Conservation (phyloP, 2,888 invertebrate species). For the Troilus luridus region DNA sequence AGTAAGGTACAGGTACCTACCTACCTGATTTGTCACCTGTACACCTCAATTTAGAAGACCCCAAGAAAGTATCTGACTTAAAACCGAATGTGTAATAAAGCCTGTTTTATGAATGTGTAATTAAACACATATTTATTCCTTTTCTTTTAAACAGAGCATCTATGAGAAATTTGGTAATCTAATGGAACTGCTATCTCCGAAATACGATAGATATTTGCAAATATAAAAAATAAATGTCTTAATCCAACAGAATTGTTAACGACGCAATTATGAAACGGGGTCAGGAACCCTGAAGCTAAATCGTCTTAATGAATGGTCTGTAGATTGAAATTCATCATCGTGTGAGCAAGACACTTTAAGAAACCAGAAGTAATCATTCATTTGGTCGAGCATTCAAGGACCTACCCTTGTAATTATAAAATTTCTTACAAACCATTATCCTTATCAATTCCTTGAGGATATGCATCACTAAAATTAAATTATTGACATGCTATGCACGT, state of each 20-base stretch:
- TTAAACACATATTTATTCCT: no score
- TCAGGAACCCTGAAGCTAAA: neutral
- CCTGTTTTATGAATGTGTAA: no score
- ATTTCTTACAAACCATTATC: neutral
- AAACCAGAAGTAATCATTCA: neutral
- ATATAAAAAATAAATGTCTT: neutral
- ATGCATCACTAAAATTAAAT: neutral
- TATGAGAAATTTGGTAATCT: no score
- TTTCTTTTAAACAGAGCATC: no score
- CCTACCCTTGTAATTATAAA: neutral
- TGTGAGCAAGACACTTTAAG: neutral
- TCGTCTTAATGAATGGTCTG: neutral
- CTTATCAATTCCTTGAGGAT: neutral
- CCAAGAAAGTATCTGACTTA: neutral
- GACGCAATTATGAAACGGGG: neutral
- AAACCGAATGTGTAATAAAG: no score
- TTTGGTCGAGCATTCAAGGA: neutral
- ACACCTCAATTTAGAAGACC: neutral
- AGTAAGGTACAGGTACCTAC: neutral
- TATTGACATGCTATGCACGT: neutral
- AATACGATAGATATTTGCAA: no score
- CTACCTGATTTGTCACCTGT: neutral
- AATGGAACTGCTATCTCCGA: no score
- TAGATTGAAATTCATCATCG: neutral
- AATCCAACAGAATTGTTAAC: neutral